These are phyloP conservation scores for Lamellibrachia columna DNA, from an alignment of 2,888 invertebrate genomes.

Conservation along the genomic window DNA sequence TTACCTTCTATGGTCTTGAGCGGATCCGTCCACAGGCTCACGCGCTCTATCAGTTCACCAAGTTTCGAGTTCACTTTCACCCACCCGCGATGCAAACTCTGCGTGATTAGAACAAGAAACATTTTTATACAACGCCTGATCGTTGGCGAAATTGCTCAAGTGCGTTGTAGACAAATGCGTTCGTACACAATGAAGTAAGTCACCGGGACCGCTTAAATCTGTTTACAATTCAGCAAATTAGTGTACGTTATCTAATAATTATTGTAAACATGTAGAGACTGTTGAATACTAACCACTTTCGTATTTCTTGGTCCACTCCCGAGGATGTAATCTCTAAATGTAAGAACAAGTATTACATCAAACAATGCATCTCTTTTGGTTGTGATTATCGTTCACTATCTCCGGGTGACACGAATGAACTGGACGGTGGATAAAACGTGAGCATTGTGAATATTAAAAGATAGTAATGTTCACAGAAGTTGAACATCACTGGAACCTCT, in stretches of 20 bases:
- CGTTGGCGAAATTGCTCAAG: too few species aligned
- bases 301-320: not conserved
- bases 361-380: not conserved
- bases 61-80: not conserved
- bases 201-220: too few species aligned
- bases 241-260: not conserved
- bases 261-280: not conserved
- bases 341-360: not conserved
- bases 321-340: not conserved
- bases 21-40: not conserved
- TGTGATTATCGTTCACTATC: too few species aligned
- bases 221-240: too few species aligned
- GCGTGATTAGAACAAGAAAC: not conserved
- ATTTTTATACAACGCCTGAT: not conserved
- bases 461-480: not conserved
- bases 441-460: too few species aligned
- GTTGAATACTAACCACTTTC: not conserved
- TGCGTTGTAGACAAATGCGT: too few species aligned
- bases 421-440: not conserved
- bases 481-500: not conserved
- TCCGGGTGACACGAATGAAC: not conserved
- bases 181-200: too few species aligned
- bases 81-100: not conserved
- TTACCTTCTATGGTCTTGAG: not conserved
- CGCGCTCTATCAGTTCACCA: not conserved